phyloP scores from a whole-genome alignment of 2,113 vertebrate genomes.

The Dasyurus viverrinus region DNA sequence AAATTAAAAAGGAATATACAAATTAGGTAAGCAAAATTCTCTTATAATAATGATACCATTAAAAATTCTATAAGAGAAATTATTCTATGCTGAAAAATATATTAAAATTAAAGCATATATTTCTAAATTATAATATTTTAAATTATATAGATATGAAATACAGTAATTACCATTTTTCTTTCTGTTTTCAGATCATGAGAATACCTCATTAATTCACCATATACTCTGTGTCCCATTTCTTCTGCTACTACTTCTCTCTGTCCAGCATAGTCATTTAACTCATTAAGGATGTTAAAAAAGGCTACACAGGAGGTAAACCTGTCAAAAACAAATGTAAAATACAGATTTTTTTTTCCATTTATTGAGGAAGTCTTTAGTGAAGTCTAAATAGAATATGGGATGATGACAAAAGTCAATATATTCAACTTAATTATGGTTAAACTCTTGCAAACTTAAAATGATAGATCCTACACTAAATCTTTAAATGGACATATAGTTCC shows the following conservation, averaged over 20 bases:
- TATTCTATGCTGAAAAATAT: constrained; percentile 14
- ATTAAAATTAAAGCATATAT: constrained; percentile 39
- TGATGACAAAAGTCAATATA: constrained; percentile 54
- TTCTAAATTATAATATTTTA: constrained; percentile 54
- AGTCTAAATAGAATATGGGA: constrained; percentile 38
- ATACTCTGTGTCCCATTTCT: constrained; percentile 97
- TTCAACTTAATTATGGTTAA: constrained; percentile 62
- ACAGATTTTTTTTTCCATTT: constrained; percentile 43
- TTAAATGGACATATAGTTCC: constrained; percentile 29
- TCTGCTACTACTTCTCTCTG: constrained; percentile 98
- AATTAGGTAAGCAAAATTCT: constrained; percentile 18
- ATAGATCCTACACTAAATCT: constrained; percentile 67
- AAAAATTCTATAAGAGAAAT: constrained; percentile 55
- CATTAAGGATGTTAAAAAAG: constrained; percentile 96
- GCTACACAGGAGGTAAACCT: constrained; percentile 97
- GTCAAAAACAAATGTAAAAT: constrained; percentile 71
- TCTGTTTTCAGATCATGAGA: constrained; percentile 96
- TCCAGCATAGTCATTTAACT: constrained; percentile 97
- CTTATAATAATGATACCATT: constrained; percentile 23
- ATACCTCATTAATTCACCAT: constrained; percentile 97
- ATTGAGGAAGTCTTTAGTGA: constrained; percentile 6
- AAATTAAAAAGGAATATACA: constrained; percentile 30
- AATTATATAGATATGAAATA: constrained; percentile 52
- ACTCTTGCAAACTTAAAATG: constrained; percentile 61
- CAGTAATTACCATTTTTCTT: constrained; percentile 93